Evolutionary conservation across 2,888 invertebrate genomes (phyloP), one percentile per base, ranked within the genome.

Genomic region (Lycocerus yunnanus): DNA sequence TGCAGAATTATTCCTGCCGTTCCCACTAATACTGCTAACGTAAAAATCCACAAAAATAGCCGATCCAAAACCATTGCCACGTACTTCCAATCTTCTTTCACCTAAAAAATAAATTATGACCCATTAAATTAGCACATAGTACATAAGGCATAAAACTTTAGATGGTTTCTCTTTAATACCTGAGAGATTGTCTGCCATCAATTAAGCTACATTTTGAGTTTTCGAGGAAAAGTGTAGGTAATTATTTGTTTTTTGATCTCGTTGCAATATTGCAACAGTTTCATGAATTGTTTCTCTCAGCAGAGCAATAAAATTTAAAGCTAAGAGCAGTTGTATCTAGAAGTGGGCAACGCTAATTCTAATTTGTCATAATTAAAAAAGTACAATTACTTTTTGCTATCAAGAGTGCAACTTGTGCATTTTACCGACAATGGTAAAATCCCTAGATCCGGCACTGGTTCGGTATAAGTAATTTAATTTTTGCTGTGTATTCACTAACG

Each of bases 41-140:
- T 97, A 89, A 98, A 98, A 87, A 98, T 97, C 95, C 97, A 97
- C 83, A 98, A 91, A 89, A 98, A 98, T 84, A 99, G 90, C 78
- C 98, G 92, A 88, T 98, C 98, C 86, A 98, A 90, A 80, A 98
- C 98, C 96, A 98, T 97, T 78, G 98, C 98, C 81, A 98, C 97
- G 88, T 97, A 98, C 88, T 98, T 98, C 98, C 98, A 98, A 90
- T 98, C 98, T 90, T 98, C 97, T 88, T 96, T 96, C 81, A 96
- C 95, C 96, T 96, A 84, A 59, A 83, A 83, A 63, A 72, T 43
- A 83, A 63, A 72, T 43, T 6, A 43, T 43, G n/a, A 43, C n/a
- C 6, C 43, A n/a, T 43, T 43, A n/a, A n/a, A 43, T n/a, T 43
- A 6, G 21, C 10, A 3, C 10, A n/a, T n/a, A n/a, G n/a, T n/a